Evolutionary conservation across 2,888 invertebrate species (phyloP).

Genomic region (Acanthoscelides obtectus): DNA sequence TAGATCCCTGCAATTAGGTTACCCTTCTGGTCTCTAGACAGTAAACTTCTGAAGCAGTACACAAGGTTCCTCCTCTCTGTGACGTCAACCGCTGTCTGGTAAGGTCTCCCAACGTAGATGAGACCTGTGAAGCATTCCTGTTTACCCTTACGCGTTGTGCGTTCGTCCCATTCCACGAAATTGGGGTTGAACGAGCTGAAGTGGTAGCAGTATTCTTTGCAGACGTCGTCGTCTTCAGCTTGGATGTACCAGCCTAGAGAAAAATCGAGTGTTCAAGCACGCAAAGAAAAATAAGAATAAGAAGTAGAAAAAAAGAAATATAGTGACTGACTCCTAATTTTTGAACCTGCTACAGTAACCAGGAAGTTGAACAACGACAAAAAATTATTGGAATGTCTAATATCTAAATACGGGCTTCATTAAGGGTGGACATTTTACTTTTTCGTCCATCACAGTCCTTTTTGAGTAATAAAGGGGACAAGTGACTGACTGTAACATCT

Average conservation of each 20-base stretch:
- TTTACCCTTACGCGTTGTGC: constrained; percentile 64
- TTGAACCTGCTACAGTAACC: no score
- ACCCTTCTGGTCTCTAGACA: constrained; percentile 80
- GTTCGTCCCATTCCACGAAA: constrained; percentile 83
- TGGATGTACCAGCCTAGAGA: constrained; percentile 75
- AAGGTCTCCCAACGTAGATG: constrained; percentile 75
- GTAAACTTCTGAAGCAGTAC: constrained; percentile 76
- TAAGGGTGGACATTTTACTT: no score
- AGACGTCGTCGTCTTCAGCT: constrained; percentile 68
- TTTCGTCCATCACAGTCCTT: no score
- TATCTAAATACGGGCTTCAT: no score
- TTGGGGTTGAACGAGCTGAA: constrained; percentile 63
- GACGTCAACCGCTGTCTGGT: constrained; percentile 75
- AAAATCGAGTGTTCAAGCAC: no score
- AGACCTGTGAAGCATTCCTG: constrained; percentile 58
- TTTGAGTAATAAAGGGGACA: no score
- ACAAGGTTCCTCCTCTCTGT: constrained; percentile 86
- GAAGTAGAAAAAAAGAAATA: no score
- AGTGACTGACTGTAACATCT: no score
- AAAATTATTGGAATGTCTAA: no score
- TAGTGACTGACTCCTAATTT: no score
- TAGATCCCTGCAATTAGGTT: constrained; percentile 80
- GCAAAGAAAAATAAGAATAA: constrained; percentile 1
- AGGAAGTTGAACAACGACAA: no score
- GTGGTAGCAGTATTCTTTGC: constrained; percentile 80